These are phyloP conservation scores for Xenopus laevis DNA, from an alignment of 2,113 vertebrate genomes.

Conservation along the genomic window DNA sequence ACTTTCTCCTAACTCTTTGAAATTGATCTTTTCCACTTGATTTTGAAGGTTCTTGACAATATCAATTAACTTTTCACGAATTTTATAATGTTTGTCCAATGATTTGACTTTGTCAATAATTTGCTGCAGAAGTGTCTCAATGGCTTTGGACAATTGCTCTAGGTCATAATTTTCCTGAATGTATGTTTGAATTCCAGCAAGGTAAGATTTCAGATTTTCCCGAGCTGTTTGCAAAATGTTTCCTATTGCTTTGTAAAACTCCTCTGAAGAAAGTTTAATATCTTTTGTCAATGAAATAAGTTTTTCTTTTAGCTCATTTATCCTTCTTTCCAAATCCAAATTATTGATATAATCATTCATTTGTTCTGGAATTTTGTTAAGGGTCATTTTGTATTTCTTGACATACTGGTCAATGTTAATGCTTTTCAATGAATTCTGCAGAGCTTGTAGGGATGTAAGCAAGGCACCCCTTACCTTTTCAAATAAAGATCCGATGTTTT, in stretches of 20 bases:
- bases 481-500: conserved; percentile 74
- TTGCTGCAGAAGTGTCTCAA: conserved; percentile 64
- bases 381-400: conserved; percentile 60
- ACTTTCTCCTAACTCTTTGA: conserved; percentile 63
- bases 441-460: conserved; percentile 62
- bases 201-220: conserved; percentile 58
- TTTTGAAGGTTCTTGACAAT: conserved; percentile 59
- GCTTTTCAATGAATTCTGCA: conserved; percentile 68
- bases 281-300: conserved; percentile 70
- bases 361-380: conserved; percentile 69
- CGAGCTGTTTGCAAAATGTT: conserved; percentile 65
- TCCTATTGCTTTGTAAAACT: conserved; percentile 70
- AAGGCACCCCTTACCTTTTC: conserved; percentile 64
- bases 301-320: conserved; percentile 68
- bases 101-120: conserved; percentile 63
- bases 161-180: conserved; percentile 65
- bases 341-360: conserved; percentile 66
- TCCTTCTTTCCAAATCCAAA: conserved; percentile 68
- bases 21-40: conserved; percentile 66
- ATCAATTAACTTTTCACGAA: conserved; percentile 66
- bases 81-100: conserved; percentile 73
- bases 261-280: conserved; percentile 72
- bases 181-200: conserved; percentile 63
- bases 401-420: conserved; percentile 67
- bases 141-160: conserved; percentile 56